Base-by-base conservation (phyloP, 92 coral and sea anemone species). In the Porites rus region DNA sequence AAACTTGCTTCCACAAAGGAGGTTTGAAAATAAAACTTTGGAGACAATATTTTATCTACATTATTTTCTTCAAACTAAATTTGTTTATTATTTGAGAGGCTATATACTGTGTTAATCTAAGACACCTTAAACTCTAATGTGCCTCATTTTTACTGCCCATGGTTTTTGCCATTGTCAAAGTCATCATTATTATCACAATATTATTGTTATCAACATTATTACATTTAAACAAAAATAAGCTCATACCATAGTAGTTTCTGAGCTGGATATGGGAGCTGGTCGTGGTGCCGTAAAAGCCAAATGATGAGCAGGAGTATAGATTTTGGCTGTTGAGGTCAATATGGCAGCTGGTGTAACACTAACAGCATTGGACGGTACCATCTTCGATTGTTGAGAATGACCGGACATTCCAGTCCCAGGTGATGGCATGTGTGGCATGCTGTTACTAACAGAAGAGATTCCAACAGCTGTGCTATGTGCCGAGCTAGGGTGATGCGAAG, bases 321-420 rank as follows among this genome's bases (percentile, higher is more conserved):
- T 43, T 74, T 87, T 91, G 8, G 85, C 77, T 46, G 85, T 70
- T 21, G 86, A 82, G 51, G 86, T 82, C 66, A 87, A 75, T 13
- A 82, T 58, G 65, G 91, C 91, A 22, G 91, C 88, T 63, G 88
- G 77, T 7, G 91, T 73, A 31, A 88, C 88, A 72, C 88, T 75
- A 19, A 87, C 77, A 53, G 91, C 71, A 14, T 85, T 43, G 6
- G 88, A 63, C 1, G 91, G 82, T 16, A 86, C 38, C 52, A 91
- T 81, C 85, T 91, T 91, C 10, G 93, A 75, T 73, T 77, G 91
- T 24, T 81, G 87, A 7, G 84, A 80, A 72, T 51, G 84, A 61
- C 79, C 77, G 6, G 90, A n/a, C 67, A 80, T 69, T 6, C 78
- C 75, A 31, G 62, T 24, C 61, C 51, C 78, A 11, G 83, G 52